phyloP scores from a whole-genome alignment of 2,888 invertebrate genomes.

The Spodoptera picta region DNA sequence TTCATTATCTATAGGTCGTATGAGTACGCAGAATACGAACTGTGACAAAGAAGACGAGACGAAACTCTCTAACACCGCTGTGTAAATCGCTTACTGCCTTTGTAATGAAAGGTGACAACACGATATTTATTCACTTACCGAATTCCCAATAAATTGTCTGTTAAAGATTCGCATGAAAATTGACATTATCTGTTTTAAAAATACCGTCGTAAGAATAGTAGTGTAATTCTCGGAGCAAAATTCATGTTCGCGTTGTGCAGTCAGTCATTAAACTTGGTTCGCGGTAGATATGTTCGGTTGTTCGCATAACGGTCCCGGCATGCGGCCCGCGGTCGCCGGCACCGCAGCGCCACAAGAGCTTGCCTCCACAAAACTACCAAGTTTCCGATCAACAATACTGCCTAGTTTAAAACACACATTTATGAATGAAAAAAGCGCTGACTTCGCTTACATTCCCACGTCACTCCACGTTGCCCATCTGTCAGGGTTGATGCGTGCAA shows the following conservation, averaged over 20 bases:
- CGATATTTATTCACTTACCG: conserved; percentile 5
- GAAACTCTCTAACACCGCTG: conserved; percentile 9
- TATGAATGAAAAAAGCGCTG: conserved; percentile 52
- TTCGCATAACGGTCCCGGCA: conserved; percentile 68
- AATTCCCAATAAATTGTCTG: background rate
- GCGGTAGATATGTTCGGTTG: conserved; percentile 58
- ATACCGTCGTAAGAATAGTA: conserved; percentile 18
- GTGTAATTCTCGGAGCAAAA: conserved; percentile 52
- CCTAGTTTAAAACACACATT: conserved; percentile 30
- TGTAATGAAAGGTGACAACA: conserved; percentile 2
- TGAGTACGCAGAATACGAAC: conserved; percentile 5
- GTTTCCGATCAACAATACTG: conserved; percentile 40
- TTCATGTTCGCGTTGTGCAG: conserved; percentile 65
- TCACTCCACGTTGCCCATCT: conserved; percentile 58
- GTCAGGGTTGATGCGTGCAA: conserved; percentile 58
- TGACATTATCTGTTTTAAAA: conserved; percentile 9
- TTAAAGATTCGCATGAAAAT: background rate
- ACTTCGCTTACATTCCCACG: conserved; percentile 51
- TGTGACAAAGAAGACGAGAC: conserved; percentile 11
- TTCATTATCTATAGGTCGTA: background rate
- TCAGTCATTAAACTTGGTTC: conserved; percentile 70
- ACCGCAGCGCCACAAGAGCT: conserved; percentile 44
- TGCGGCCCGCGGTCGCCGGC: conserved; percentile 42
- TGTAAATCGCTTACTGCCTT: conserved; percentile 13
- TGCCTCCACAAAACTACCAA: conserved; percentile 32